Evolutionary conservation across 1,140 invertebrate genomes (phyloP).

Genomic region (Mizuhopecten yessoensis): DNA sequence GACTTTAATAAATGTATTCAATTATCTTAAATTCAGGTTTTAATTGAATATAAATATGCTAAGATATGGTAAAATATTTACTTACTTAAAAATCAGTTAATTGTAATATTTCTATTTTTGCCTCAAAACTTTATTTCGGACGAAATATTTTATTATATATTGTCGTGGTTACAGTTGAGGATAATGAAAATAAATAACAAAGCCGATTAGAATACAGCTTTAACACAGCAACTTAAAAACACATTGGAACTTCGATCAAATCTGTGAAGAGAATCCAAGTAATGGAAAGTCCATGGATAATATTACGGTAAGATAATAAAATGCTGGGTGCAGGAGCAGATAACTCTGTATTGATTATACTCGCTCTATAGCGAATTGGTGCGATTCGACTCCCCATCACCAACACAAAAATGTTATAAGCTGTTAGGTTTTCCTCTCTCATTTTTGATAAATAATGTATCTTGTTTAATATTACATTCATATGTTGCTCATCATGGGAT

Average conservation of each 20-base stretch:
- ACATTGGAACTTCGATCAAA: no score
- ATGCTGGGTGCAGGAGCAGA: background rate
- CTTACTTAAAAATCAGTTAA: no score
- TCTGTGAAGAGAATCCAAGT: background rate
- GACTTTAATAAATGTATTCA: background rate
- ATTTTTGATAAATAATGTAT: no score
- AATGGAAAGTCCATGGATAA: background rate
- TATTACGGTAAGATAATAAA: background rate
- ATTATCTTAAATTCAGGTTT: background rate
- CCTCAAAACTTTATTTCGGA: no score
- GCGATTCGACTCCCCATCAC: background rate
- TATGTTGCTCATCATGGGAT: no score
- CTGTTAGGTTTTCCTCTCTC: background rate
- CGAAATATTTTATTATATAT: no score
- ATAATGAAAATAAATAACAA: no score
- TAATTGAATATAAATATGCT: background rate
- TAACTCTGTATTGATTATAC: background rate
- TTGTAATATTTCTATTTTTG: no score
- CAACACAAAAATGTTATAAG: background rate
- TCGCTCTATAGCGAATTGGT: background rate
- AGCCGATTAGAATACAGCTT: no score
- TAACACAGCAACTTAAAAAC: no score
- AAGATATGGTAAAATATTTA: no score
- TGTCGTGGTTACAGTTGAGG: no score
- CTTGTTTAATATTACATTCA: background rate